Conservation (phyloP, 2,797 vertebrate species). For the Adrianichthys oophorus region DNA sequence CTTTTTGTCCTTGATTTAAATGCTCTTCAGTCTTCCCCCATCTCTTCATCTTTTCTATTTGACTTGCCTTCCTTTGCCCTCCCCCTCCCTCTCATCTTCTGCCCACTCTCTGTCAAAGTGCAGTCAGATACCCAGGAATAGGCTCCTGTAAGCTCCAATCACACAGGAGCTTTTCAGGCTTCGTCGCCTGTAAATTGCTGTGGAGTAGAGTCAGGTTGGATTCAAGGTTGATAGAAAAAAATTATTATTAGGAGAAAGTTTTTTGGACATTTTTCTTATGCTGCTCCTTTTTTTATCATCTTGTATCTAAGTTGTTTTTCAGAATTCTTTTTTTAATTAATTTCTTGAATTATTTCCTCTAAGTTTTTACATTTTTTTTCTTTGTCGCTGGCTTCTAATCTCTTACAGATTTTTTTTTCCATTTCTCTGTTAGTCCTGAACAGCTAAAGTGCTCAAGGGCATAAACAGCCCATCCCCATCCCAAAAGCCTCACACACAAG, state of each 20-base stretch:
- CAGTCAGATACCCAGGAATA: conserved; percentile 39
- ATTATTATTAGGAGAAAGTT: conserved; percentile 29
- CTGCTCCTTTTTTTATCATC: not conserved
- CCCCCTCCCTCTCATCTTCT: conserved; percentile 4
- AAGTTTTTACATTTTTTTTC: not conserved
- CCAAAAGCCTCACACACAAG: conserved; percentile 1
- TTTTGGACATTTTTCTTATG: not conserved
- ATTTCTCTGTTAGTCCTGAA: conserved; percentile 11
- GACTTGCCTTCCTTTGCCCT: conserved; percentile 3
- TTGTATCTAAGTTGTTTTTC: not conserved
- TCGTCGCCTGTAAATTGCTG: conserved; percentile 27
- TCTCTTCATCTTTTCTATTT: conserved; percentile 8
- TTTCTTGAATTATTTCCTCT: not conserved
- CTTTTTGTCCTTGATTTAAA: not conserved
- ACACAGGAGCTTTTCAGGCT: conserved; percentile 23
- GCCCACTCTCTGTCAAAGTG: conserved; percentile 37
- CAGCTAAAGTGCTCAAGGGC: conserved; percentile 20
- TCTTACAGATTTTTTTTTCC: not conserved
- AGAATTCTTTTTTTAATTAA: not conserved
- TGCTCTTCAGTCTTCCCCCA: not conserved
- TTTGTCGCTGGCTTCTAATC: conserved; percentile 1
- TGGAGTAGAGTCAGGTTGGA: conserved; percentile 23
- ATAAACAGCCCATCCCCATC: conserved; percentile 14
- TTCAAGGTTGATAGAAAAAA: conserved; percentile 33
- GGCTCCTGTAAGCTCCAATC: conserved; percentile 46